Evolutionary conservation across 2,797 vertebrate species (phyloP).

Genomic region (Acipenser oxyrinchus): DNA sequence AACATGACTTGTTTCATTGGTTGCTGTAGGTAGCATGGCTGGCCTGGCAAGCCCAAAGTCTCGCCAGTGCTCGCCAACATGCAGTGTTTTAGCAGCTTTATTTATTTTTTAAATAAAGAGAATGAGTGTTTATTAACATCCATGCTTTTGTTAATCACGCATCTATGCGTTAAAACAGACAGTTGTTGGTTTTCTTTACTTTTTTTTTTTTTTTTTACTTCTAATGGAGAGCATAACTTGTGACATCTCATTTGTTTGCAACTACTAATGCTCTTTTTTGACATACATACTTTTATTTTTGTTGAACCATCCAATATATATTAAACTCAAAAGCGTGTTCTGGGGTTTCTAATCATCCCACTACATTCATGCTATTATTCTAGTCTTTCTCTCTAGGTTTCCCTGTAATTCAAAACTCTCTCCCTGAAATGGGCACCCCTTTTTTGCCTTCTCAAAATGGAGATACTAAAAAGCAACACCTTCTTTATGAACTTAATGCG

Average conservation of each 20-base stretch:
- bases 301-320: neutral
- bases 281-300: neutral
- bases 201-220: too few species aligned
- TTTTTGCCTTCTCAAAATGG: constrained; percentile 51
- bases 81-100: neutral
- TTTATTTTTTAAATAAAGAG: neutral
- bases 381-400: constrained; percentile 31
- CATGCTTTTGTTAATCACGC: too few species aligned
- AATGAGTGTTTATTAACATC: too few species aligned
- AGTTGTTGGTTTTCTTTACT: too few species aligned
- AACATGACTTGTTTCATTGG: neutral
- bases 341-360: neutral
- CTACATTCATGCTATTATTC: neutral
- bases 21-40: neutral
- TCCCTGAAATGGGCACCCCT: constrained; percentile 69
- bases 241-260: neutral
- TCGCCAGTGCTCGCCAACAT: neutral
- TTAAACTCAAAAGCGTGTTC: neutral
- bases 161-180: too few species aligned
- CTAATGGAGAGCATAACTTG: neutral
- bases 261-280: neutral
- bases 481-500: constrained; percentile 66
- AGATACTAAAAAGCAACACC: constrained; percentile 69
- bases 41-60: neutral
- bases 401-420: constrained; percentile 62